Base-by-base conservation (phyloP, 2,113 vertebrate genomes). In the Enhydra lutris region DNA sequence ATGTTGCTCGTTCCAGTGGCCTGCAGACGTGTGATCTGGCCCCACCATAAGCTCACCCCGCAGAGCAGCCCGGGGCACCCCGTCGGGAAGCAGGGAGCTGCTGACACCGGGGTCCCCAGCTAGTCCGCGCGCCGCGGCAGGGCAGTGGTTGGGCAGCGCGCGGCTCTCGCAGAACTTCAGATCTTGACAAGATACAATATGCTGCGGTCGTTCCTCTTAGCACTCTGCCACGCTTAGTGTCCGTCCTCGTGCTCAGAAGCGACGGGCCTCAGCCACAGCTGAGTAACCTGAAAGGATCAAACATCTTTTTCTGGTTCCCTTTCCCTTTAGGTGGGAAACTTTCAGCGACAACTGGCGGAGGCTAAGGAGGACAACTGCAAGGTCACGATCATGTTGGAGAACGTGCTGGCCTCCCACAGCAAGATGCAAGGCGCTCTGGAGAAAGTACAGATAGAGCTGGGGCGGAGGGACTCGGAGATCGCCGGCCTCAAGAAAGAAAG, bases 361-460 rank as follows among this genome's bases (percentile, higher is more conserved):
- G 98, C 98, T 29, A 98, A 98, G 76, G 94, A 98, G 67, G 98
- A 96, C 23, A 98, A 98, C 71, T 97, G 81, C 65, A 98, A 98
- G 78, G 97, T 96, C 2, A 97, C 97, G 36, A 47, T 98, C 69
- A 98, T 98, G 74, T 81, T 99, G 97, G 98, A 99, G 92, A 98
- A 98, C 0, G 91, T 98, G 42, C 91, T 99, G 87, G 97, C 97
- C 61, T 98, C 98, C 94, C 97, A 98, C 47, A 94, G 97, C 67
- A 98, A 98, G 97, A 98, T 98, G 95, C 98, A 99, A 67, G 97
- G 96, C 20, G 98, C 98, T 87, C 97, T 99, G 89, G 97, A 99
- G 76, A 98, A 94, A 14, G 95, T 98, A 52, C 98, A 99, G 34
- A 97, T 97, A 9, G 98, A 99, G 88, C 97, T 99, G 26, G 98